Percentiles rank a stretch among this genome's conserved stretches.
Conservation (phyloP, 2,113 vertebrate genomes). For the Ceyx margarethae region DNA sequence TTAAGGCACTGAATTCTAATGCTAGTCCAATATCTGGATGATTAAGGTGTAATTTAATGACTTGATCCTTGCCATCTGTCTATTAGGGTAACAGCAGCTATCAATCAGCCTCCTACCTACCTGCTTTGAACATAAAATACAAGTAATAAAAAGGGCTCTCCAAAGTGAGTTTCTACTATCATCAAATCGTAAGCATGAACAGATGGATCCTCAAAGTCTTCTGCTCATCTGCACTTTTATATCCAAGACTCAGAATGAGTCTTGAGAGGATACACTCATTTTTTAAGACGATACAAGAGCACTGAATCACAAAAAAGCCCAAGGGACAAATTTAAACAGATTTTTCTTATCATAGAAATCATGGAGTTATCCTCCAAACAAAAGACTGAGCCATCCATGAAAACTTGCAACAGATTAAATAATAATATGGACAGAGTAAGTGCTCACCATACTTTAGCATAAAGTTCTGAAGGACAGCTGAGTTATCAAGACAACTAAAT, state of each 20-base stretch:
- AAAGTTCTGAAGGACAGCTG: background rate
- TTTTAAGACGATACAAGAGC: background rate
- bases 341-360: background rate
- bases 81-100: background rate
- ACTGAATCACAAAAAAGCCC: background rate
- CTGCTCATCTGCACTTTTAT: background rate
- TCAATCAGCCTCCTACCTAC: background rate
- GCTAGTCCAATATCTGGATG: background rate
- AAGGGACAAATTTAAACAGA: background rate
- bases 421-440: fast-evolving
- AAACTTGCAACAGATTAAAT: background rate
- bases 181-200: background rate
- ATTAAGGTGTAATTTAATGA: background rate
- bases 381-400: background rate
- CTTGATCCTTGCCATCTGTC: background rate
- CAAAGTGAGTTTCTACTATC: background rate
- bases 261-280: background rate
- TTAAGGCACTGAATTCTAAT: background rate
- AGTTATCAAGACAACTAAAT: background rate
- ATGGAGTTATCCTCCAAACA: background rate
- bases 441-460: background rate
- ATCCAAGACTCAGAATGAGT: background rate
- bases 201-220: background rate
- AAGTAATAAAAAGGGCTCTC: background rate
- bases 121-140: background rate